Conservation (phyloP, 1,140 invertebrate species). For the Steinernema feltiae region DNA sequence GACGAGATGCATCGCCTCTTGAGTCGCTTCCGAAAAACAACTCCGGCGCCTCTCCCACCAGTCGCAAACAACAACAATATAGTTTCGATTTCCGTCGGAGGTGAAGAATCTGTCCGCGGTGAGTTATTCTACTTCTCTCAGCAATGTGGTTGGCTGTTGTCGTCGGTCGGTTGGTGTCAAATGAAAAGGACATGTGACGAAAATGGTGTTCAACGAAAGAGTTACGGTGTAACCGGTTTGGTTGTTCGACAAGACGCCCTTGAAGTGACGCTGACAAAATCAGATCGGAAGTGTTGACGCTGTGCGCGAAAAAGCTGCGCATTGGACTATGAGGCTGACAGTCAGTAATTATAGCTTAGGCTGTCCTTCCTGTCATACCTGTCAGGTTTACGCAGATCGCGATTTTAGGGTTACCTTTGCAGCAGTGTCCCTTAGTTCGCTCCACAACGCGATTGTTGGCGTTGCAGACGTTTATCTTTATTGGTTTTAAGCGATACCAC, state of each 20-base stretch:
- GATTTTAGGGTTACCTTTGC: background rate
- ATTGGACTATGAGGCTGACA: background rate
- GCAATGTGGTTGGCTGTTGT: background rate
- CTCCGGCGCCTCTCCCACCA: background rate
- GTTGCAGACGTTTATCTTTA: background rate
- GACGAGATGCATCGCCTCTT: background rate
- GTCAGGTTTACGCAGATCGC: background rate
- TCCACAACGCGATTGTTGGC: background rate
- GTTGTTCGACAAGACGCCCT: constrained; percentile 3
- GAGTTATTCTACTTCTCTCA: background rate
- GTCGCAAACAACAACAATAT: background rate
- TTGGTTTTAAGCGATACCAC: background rate
- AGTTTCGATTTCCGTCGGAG: background rate
- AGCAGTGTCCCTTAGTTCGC: background rate
- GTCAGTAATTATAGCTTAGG: background rate
- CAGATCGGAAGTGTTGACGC: background rate
- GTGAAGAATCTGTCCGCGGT: background rate
- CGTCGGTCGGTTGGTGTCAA: background rate
- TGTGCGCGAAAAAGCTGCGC: constrained; percentile 10
- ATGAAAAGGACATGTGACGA: background rate
- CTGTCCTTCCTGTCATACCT: background rate
- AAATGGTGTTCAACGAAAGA: constrained; percentile 9
- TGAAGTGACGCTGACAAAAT: constrained; percentile 9
- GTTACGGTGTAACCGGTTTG: constrained; percentile 1
- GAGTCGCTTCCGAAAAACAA: background rate